These are phyloP conservation scores for Phoenicopterus ruber DNA, from an alignment of 2,113 vertebrate genomes.

Conservation along the genomic window DNA sequence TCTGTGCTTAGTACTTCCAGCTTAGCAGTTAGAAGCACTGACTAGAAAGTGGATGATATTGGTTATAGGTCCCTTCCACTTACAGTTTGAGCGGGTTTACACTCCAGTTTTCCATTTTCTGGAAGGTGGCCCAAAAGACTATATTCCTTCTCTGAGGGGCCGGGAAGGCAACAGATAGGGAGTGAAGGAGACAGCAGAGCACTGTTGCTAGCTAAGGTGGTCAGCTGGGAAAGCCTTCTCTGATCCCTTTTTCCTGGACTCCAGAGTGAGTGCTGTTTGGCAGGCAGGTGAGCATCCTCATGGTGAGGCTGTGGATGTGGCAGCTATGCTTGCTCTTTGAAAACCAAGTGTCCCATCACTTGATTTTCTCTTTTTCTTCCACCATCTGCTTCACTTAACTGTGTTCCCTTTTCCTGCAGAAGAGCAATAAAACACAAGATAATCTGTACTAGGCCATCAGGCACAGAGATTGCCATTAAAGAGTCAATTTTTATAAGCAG, in stretches of 20 bases:
- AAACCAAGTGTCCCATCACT: neutral
- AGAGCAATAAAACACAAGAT: neutral
- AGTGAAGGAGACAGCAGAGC: neutral
- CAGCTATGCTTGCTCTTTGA: neutral
- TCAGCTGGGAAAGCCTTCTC: neutral
- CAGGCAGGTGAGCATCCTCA: neutral
- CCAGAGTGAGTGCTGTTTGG: neutral
- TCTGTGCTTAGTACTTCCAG: neutral
- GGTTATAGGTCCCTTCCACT: neutral
- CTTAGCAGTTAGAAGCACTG: neutral
- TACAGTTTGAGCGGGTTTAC: neutral
- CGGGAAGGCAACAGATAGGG: neutral
- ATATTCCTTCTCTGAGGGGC: neutral
- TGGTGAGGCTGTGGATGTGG: neutral
- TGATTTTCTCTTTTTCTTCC: neutral
- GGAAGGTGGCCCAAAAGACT: neutral
- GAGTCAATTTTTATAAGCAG: constrained; percentile 16
- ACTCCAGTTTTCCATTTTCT: neutral
- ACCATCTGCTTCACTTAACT: neutral
- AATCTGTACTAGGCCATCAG: neutral
- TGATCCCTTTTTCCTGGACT: neutral
- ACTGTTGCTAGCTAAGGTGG: neutral
- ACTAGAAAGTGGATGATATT: neutral
- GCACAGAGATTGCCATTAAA: neutral
- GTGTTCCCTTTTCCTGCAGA: neutral